These are phyloP conservation scores for Chalcosyrphus nemorum DNA, from an alignment of 2,888 invertebrate genomes.

Conservation along the genomic window DNA sequence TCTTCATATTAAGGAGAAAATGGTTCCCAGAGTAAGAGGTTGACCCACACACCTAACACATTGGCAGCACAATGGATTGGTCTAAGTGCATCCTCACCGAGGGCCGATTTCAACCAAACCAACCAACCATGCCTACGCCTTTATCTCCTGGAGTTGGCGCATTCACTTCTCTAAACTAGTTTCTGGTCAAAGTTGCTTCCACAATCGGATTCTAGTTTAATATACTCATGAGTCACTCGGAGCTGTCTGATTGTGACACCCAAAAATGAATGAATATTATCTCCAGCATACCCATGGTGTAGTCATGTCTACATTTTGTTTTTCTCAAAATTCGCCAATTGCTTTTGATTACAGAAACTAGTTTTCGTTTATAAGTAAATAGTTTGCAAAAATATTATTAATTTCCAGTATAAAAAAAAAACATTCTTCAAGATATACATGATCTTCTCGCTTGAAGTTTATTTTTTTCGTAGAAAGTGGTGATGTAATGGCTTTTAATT, in stretches of 20 bases:
- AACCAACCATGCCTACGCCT: too few relatives aligned
- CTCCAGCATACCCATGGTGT: not conserved
- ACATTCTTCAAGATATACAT: not conserved
- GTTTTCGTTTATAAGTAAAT: not conserved
- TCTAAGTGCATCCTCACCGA: too few relatives aligned
- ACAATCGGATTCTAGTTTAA: not conserved
- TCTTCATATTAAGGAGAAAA: too few relatives aligned
- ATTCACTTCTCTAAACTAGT: not conserved
- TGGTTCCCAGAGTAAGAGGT: too few relatives aligned
- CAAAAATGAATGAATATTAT: not conserved
- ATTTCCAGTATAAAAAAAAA: not conserved
- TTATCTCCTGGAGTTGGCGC: too few relatives aligned
- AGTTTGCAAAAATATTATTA: not conserved
- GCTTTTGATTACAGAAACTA: not conserved
- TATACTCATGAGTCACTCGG: conserved; percentile 1
- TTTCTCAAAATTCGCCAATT: not conserved
- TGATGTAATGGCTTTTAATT: not conserved
- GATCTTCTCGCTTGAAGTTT: not conserved
- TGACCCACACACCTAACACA: too few relatives aligned
- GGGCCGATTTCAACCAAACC: too few relatives aligned
- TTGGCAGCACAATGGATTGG: too few relatives aligned
- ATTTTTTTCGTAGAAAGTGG: not conserved
- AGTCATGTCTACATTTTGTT: not conserved
- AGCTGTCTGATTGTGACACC: not conserved
- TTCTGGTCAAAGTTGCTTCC: not conserved